Evolutionary conservation across 2,888 invertebrate species (phyloP).

Genomic region (Augiades crinisus): DNA sequence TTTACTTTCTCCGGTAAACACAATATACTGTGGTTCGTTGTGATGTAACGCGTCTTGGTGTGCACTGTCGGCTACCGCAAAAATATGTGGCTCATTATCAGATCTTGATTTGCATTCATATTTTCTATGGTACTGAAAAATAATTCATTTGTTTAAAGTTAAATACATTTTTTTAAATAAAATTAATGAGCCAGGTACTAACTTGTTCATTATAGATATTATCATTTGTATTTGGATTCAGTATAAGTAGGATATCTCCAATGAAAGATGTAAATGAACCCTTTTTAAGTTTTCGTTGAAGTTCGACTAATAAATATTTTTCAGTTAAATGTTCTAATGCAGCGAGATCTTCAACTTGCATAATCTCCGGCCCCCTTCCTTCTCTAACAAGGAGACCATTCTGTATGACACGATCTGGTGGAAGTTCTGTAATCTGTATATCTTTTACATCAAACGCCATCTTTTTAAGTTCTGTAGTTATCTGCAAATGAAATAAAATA

Average conservation of each 20-base stretch:
- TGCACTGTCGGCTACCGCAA: constrained; percentile 93
- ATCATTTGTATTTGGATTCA: constrained; percentile 89
- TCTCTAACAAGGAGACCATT: constrained; percentile 71
- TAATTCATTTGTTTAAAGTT: no score
- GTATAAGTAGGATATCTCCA: constrained; percentile 88
- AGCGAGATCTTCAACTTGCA: constrained; percentile 92
- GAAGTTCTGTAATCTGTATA: constrained; percentile 54
- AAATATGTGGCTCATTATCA: constrained; percentile 95
- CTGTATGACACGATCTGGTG: constrained; percentile 74
- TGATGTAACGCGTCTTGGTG: constrained; percentile 96
- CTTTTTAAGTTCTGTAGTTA: constrained; percentile 86
- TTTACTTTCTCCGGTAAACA: constrained; percentile 94
- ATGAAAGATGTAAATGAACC: constrained; percentile 89
- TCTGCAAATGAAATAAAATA: constrained; percentile 60
- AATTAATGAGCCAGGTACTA: constrained; percentile 49
- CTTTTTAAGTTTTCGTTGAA: constrained; percentile 84
- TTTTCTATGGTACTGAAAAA: constrained; percentile 87
- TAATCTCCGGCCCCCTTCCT: constrained; percentile 83
- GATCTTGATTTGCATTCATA: constrained; percentile 93
- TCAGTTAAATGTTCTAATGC: constrained; percentile 88
- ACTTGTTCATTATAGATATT: constrained; percentile 88
- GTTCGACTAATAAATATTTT: constrained; percentile 84
- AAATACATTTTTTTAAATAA: no score
- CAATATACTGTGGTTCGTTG: constrained; percentile 91
- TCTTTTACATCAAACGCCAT: constrained; percentile 70